Evolutionary conservation across 2,797 vertebrate genomes (phyloP).

Genomic region (Podarcis lilfordi): DNA sequence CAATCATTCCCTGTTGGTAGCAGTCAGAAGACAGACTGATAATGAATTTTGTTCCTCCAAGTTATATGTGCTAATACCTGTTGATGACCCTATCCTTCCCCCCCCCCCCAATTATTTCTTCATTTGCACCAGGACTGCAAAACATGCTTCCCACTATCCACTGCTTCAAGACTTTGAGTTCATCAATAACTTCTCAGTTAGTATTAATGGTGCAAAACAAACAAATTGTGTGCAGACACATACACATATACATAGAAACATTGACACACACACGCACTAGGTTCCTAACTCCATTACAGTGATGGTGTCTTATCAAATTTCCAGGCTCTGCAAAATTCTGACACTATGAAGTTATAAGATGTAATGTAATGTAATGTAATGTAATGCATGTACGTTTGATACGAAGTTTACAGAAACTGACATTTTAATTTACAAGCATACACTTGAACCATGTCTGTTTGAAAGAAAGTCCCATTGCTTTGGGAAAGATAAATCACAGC

Average conservation of each 20-base stretch:
- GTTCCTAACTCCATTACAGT: accelerated
- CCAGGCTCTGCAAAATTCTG: accelerated
- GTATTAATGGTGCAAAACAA: background rate
- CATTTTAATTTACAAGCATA: background rate
- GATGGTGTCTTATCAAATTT: background rate
- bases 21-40: background rate
- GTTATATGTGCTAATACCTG: background rate
- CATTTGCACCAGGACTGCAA: background rate
- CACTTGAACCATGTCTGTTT: background rate
- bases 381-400: background rate
- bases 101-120: background rate
- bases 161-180: background rate
- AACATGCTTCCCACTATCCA: slow-evolving; percentile 2
- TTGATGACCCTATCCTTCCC: background rate
- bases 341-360: background rate
- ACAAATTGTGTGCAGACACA: background rate
- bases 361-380: background rate
- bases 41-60: background rate
- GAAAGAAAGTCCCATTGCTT: background rate
- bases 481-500: background rate
- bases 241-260: background rate
- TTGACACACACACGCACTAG: accelerated
- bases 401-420: background rate
- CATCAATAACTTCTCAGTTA: slow-evolving; percentile 7
- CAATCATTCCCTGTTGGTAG: background rate